These are phyloP conservation scores for Sapayoa aenigma DNA, from an alignment of 2,113 vertebrate genomes.

Conservation along the genomic window DNA sequence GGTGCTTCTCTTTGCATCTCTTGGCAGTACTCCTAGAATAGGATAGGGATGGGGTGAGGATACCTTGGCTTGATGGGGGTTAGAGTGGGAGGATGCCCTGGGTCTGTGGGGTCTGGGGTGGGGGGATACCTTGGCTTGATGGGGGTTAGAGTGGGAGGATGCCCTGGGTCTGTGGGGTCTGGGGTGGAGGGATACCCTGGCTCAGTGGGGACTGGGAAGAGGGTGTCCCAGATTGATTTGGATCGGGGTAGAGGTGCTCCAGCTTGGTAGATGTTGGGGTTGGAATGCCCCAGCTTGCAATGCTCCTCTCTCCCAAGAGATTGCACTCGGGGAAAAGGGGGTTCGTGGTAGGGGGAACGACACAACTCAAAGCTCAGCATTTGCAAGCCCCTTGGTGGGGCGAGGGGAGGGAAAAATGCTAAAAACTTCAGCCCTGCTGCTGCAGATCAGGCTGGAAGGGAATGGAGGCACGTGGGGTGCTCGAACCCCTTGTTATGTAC, in stretches of 20 bases:
- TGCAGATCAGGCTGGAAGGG: neutral
- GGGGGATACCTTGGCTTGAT: too few species aligned
- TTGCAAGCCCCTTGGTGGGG: neutral
- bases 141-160: too few species aligned
- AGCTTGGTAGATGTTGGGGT: neutral
- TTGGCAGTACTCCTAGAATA: constrained; percentile 72
- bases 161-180: rapidly evolving
- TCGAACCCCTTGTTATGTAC: rapidly evolving
- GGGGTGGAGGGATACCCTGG: too few species aligned
- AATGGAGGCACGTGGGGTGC: rapidly evolving
- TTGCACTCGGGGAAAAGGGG: neutral
- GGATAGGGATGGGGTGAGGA: neutral
- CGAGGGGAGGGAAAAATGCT: neutral
- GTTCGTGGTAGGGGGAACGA: too few species aligned
- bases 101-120: rapidly evolving
- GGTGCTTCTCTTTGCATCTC: constrained; percentile 77
- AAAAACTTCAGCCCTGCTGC: neutral
- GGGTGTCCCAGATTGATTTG: neutral
- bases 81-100: too few species aligned
- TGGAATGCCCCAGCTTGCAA: too few species aligned
- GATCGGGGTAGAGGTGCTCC: neutral
- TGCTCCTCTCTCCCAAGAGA: neutral
- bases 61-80: rapidly evolving
- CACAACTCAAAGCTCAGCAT: neutral
- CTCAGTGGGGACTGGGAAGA: rapidly evolving